Evolutionary conservation across 2,888 invertebrate genomes (phyloP).

Genomic region (Phania funesta): DNA sequence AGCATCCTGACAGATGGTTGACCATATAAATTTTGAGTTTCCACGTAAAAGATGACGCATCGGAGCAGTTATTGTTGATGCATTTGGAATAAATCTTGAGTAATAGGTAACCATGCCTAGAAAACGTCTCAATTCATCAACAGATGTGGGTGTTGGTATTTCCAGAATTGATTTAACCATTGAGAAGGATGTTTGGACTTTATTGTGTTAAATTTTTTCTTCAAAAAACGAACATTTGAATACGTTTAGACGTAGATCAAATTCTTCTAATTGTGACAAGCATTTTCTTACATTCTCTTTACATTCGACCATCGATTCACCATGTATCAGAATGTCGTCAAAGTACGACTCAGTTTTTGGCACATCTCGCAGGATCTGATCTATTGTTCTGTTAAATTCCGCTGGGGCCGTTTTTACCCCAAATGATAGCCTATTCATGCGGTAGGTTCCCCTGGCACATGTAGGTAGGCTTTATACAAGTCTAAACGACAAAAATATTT

Average conservation of each 20-base stretch:
- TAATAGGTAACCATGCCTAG: constrained; percentile 7
- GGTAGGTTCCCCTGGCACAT: background rate
- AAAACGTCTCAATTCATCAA: background rate
- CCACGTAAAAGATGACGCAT: background rate
- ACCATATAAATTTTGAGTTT: background rate
- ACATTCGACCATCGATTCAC: background rate
- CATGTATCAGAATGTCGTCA: background rate
- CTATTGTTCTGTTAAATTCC: background rate
- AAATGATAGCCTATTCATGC: background rate
- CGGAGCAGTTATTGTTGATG: background rate
- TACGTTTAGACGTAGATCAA: background rate
- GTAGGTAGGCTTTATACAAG: background rate
- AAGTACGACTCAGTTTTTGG: background rate
- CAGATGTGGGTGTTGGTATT: background rate
- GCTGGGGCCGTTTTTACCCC: background rate
- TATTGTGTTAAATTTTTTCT: background rate
- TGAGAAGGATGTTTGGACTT: background rate
- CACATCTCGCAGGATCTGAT: background rate
- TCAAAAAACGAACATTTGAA: background rate
- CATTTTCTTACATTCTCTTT: background rate
- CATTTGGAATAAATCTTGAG: background rate
- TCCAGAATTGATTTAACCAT: background rate
- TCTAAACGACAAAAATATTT: background rate
- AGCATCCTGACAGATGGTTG: background rate
- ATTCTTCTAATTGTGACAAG: background rate